These are phyloP conservation scores for Eurystomus gularis DNA, from an alignment of 2,113 vertebrate species.

Conservation along the genomic window DNA sequence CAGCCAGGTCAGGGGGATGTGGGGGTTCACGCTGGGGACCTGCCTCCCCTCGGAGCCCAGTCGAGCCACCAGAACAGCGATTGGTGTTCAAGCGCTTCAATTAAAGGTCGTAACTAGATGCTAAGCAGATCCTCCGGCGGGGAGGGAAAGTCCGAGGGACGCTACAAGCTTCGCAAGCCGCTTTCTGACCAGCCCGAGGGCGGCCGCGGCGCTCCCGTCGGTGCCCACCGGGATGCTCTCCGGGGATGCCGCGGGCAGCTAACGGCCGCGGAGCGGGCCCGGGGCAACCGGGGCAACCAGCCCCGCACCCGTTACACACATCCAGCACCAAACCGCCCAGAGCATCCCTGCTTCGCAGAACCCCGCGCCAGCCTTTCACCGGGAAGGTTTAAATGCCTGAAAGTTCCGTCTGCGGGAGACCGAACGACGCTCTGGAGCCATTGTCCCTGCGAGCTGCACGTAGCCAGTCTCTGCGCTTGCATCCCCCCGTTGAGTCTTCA, in stretches of 20 bases:
- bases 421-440: slow-evolving; percentile 52
- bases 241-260: background rate
- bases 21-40: background rate
- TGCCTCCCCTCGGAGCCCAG: background rate
- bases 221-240: background rate
- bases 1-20: fast-evolving
- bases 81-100: background rate
- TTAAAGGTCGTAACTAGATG: background rate
- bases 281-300: background rate
- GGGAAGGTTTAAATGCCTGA: slow-evolving; percentile 23
- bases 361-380: background rate
- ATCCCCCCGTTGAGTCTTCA: slow-evolving; percentile 16
- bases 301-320: background rate
- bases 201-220: background rate
- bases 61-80: background rate
- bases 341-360: background rate
- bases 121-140: background rate
- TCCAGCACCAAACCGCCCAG: background rate
- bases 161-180: background rate
- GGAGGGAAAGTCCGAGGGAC: background rate
- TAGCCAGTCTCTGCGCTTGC: slow-evolving; percentile 14
- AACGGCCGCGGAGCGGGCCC: background rate
- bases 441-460: slow-evolving; percentile 40
- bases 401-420: slow-evolving; percentile 71
- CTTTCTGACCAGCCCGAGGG: background rate